phyloP scores from a whole-genome alignment of 1,140 invertebrate genomes.

The Drosophila quadrilineata region DNA sequence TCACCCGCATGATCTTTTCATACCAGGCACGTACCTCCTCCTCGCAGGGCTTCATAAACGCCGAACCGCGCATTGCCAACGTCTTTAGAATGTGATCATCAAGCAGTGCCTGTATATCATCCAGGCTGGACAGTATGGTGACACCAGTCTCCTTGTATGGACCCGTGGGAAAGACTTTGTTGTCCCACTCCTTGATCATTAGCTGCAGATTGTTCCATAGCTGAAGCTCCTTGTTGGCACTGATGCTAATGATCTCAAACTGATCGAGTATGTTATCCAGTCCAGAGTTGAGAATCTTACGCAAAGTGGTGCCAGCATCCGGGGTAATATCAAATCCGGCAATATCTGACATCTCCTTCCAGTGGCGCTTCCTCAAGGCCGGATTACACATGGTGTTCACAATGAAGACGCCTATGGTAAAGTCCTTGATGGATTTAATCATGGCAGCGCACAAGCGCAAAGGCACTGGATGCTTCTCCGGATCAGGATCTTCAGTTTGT shows the following conservation, averaged over 20 bases:
- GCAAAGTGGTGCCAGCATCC: slow-evolving; percentile 90
- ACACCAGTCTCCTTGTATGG: slow-evolving; percentile 91
- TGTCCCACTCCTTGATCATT: slow-evolving; percentile 93
- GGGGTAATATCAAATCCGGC: slow-evolving; percentile 92
- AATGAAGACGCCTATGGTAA: slow-evolving; percentile 90
- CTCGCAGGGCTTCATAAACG: slow-evolving; percentile 95
- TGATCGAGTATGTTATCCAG: slow-evolving; percentile 88
- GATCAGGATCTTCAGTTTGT: slow-evolving; percentile 89
- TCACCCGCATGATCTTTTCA: slow-evolving; percentile 88
- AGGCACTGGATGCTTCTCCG: slow-evolving; percentile 88
- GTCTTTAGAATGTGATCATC: slow-evolving; percentile 96
- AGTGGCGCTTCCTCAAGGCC: slow-evolving; percentile 92
- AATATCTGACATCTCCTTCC: slow-evolving; percentile 93
- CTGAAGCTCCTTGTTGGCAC: slow-evolving; percentile 93
- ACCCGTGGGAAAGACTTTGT: slow-evolving; percentile 87
- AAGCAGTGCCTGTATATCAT: slow-evolving; percentile 92
- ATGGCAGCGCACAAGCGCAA: slow-evolving; percentile 88
- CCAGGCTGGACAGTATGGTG: slow-evolving; percentile 89
- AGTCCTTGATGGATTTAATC: slow-evolving; percentile 89
- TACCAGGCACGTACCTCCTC: slow-evolving; percentile 91
- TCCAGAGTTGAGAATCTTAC: slow-evolving; percentile 90
- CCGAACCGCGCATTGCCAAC: slow-evolving; percentile 93
- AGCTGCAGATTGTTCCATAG: slow-evolving; percentile 90
- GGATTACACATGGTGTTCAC: slow-evolving; percentile 94
- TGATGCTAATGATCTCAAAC: slow-evolving; percentile 93